A percentile compares a stretch with the other conserved stretches of the same genome.
Evolutionary conservation across 1,140 invertebrate genomes (phyloP).

Genomic region (Drosophila hydei): DNA sequence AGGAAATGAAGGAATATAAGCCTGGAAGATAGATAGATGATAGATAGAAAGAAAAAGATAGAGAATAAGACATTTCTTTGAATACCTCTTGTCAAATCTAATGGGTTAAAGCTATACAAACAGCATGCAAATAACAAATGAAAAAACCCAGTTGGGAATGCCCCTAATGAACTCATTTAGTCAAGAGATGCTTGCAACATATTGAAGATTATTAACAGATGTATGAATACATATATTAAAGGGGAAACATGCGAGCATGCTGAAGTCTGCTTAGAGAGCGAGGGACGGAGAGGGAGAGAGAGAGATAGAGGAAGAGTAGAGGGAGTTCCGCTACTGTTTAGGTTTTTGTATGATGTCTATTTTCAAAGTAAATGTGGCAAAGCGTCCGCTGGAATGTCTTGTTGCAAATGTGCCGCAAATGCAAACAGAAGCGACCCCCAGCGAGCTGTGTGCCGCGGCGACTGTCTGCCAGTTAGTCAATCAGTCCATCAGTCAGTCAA

Average conservation of each 20-base stretch:
- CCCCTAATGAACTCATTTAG: slow-evolving; percentile 30
- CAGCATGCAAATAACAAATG: not conserved
- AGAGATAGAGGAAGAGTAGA: not conserved
- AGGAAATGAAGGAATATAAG: too few relatives aligned
- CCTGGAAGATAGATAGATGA: not conserved
- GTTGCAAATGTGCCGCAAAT: slow-evolving; percentile 59
- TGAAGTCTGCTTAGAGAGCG: not conserved
- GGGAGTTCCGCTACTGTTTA: slow-evolving; percentile 1
- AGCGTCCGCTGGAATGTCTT: slow-evolving; percentile 49
- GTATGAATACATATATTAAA: slow-evolving; percentile 25
- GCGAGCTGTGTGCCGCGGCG: slow-evolving; percentile 36
- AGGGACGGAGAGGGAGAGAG: not conserved
- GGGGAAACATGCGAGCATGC: not conserved
- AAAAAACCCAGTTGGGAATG: slow-evolving; percentile 5
- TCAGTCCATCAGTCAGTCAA: slow-evolving; percentile 34
- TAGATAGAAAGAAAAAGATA: not conserved
- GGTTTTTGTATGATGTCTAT: slow-evolving; percentile 62
- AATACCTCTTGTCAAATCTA: not conserved
- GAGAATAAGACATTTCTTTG: too few relatives aligned
- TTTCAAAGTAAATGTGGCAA: slow-evolving; percentile 66
- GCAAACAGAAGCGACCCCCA: slow-evolving; percentile 57
- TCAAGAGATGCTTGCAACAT: slow-evolving; percentile 20
- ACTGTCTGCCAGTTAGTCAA: slow-evolving; percentile 1
- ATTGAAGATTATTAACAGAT: slow-evolving; percentile 43
- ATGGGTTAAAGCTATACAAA: not conserved